Evolutionary conservation across 2,888 invertebrate genomes (phyloP).

Genomic region (Pterostichus niger): DNA sequence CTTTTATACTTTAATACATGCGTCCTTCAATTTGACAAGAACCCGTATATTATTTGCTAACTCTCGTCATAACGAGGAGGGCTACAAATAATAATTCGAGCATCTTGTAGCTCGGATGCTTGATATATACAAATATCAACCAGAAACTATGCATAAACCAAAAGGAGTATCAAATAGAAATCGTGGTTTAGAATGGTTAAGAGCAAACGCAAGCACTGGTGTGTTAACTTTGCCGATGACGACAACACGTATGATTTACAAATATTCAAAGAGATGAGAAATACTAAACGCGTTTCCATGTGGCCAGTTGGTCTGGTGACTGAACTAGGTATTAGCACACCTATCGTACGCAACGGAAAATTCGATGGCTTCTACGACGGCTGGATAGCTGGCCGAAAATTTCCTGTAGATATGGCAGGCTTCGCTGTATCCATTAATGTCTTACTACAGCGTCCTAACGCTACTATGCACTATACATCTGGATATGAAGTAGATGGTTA

Average conservation of each 20-base stretch:
- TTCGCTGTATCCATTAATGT: slow-evolving; percentile 87
- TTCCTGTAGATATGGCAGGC: slow-evolving; percentile 91
- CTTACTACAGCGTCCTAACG: slow-evolving; percentile 81
- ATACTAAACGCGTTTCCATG: slow-evolving; percentile 87
- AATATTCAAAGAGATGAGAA: slow-evolving; percentile 88
- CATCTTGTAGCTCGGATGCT: slow-evolving; percentile 87
- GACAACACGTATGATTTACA: slow-evolving; percentile 89
- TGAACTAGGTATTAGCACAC: slow-evolving; percentile 84
- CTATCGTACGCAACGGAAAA: slow-evolving; percentile 81
- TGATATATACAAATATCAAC: slow-evolving; percentile 79
- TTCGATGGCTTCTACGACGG: slow-evolving; percentile 87
- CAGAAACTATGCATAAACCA: slow-evolving; percentile 80
- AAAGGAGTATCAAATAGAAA: slow-evolving; percentile 87
- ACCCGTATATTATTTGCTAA: too few species aligned
- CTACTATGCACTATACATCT: slow-evolving; percentile 84
- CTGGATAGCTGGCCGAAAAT: slow-evolving; percentile 87
- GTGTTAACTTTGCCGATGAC: slow-evolving; percentile 91
- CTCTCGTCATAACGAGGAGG: too few species aligned
- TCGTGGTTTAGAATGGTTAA: slow-evolving; percentile 85
- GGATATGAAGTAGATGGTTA: slow-evolving; percentile 90
- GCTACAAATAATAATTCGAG: too few species aligned
- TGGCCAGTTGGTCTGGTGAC: slow-evolving; percentile 92
- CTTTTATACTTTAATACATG: too few species aligned
- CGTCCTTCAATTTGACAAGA: too few species aligned
- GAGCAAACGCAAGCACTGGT: slow-evolving; percentile 82